A percentile compares a stretch with the other conserved stretches of the same genome.
Conservation (phyloP, 2,113 vertebrate species). For the Diphyllodes magnificus region DNA sequence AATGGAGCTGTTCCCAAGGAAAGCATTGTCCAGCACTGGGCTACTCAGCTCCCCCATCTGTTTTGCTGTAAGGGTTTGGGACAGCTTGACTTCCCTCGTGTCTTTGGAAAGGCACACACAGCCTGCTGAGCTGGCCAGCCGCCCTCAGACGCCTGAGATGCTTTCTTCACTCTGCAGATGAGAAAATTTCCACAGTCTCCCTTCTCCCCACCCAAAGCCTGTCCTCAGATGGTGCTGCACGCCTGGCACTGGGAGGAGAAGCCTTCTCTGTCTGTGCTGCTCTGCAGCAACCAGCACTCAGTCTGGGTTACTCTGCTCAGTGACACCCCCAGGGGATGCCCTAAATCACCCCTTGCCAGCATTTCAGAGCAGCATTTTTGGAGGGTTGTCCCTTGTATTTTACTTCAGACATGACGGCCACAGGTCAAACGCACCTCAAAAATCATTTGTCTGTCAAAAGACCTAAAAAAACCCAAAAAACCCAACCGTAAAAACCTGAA, state of each 20-base stretch:
- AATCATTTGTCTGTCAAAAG: background rate
- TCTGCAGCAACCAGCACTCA: background rate
- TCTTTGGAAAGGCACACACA: background rate
- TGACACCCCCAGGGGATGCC: background rate
- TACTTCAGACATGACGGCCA: background rate
- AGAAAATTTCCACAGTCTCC: background rate
- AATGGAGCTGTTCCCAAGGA: background rate
- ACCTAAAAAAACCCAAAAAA: fast-evolving
- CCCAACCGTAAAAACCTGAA: background rate
- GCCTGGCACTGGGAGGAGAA: background rate
- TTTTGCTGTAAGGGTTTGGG: background rate
- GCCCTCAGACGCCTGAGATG: background rate
- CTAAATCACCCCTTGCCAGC: background rate
- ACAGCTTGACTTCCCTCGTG: background rate
- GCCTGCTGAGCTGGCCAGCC: slow-evolving; percentile 14
- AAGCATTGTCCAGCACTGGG: background rate
- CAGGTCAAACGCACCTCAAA: fast-evolving
- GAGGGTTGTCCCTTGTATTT: background rate
- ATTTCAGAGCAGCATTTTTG: background rate
- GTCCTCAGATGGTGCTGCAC: background rate
- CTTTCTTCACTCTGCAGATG: slow-evolving; percentile 22
- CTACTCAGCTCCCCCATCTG: background rate
- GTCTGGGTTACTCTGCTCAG: background rate
- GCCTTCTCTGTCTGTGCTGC: background rate
- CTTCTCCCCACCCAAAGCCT: background rate